phyloP scores from a whole-genome alignment of 2,113 vertebrate species.

The Hypanus sabinus region DNA sequence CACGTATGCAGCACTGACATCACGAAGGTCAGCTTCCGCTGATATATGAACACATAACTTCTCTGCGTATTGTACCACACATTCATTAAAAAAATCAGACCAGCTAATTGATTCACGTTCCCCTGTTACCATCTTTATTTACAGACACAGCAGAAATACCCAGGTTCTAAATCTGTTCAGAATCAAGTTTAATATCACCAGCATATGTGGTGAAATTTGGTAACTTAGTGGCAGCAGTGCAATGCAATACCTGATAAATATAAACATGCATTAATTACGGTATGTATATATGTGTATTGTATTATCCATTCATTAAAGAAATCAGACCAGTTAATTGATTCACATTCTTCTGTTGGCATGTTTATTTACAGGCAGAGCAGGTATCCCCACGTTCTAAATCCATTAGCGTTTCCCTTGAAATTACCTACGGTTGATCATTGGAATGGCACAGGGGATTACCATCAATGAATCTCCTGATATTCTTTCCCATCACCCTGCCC shows the following conservation, averaged over 20 bases:
- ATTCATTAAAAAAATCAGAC: not conserved
- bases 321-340: conserved; percentile 3
- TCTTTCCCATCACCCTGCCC: too few relatives aligned
- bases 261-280: too few relatives aligned
- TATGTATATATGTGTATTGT: not conserved
- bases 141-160: not conserved
- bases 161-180: not conserved
- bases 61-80: not conserved
- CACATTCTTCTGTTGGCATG: not conserved
- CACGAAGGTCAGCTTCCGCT: not conserved
- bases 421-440: not conserved
- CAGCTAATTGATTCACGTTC: not conserved
- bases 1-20: not conserved
- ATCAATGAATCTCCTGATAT: not conserved
- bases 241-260: too few relatives aligned
- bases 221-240: too few relatives aligned
- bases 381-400: not conserved
- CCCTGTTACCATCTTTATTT: not conserved
- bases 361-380: not conserved
- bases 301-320: not conserved
- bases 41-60: not conserved
- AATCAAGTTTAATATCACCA: too few relatives aligned
- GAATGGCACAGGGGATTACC: not conserved
- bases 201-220: too few relatives aligned
- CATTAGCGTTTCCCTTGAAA: conserved; percentile 1